phyloP scores from a whole-genome alignment of 1,140 invertebrate genomes.

The Caenorhabditis tropicalis region DNA sequence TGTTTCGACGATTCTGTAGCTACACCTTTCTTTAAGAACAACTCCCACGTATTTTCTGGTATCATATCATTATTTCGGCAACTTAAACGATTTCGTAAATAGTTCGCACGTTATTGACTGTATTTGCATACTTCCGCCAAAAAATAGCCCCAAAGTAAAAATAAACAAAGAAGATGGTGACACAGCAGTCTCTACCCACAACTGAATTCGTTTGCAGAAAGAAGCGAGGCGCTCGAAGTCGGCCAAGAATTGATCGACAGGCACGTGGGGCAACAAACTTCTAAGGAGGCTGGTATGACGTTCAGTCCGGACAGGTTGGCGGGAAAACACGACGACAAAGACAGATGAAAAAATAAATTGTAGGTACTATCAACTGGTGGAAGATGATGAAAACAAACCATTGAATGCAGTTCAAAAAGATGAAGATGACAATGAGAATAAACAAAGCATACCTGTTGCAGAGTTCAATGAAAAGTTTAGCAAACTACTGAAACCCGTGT shows the following conservation, averaged over 20 bases:
- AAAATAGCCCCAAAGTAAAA: neutral
- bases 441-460: slow-evolving; percentile 62
- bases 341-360: slow-evolving; percentile 50
- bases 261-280: slow-evolving; percentile 70
- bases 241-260: slow-evolving; percentile 72
- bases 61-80: neutral
- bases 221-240: slow-evolving; percentile 70
- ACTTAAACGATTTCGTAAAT: neutral
- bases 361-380: slow-evolving; percentile 69
- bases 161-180: neutral
- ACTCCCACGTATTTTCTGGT: slow-evolving; percentile 13
- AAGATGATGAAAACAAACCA: slow-evolving; percentile 72
- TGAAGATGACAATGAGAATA: neutral
- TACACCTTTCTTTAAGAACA: neutral
- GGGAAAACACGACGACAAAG: slow-evolving; percentile 59
- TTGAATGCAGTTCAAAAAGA: slow-evolving; percentile 66
- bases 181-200: neutral
- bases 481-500: slow-evolving; percentile 72
- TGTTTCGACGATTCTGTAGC: slow-evolving; percentile 27
- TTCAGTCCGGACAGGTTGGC: slow-evolving; percentile 65
- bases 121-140: neutral
- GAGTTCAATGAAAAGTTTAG: slow-evolving; percentile 72
- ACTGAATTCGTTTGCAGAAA: slow-evolving; percentile 62
- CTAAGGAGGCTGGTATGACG: slow-evolving; percentile 52
- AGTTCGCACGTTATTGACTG: neutral